Evolutionary conservation across 1,140 invertebrate genomes (phyloP).

Genomic region (Anadara kagoshimensis): DNA sequence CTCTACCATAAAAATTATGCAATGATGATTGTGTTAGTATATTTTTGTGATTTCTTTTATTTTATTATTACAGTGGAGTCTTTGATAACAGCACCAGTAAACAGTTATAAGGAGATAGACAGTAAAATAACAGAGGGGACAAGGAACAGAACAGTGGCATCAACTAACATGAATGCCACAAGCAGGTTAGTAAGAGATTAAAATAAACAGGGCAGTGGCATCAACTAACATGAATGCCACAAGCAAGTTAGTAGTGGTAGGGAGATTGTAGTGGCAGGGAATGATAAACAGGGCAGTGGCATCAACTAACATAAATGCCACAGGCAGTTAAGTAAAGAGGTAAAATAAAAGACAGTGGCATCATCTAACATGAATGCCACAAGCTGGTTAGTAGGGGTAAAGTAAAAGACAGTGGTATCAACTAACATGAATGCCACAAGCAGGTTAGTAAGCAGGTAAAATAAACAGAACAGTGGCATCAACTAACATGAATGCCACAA

Average conservation of each 20-base stretch:
- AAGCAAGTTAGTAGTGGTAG: not conserved
- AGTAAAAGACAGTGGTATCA: slow-evolving; percentile 78
- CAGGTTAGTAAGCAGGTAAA: too few species aligned
- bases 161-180: slow-evolving; percentile 82
- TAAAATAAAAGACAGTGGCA: not conserved
- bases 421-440: slow-evolving; percentile 82
- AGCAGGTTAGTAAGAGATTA: slow-evolving; percentile 74
- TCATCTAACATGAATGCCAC: not conserved
- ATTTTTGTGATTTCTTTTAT: not conserved
- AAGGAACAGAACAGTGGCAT: slow-evolving; percentile 78
- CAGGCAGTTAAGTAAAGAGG: not conserved
- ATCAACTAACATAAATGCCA: not conserved
- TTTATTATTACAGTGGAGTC: slow-evolving; percentile 14
- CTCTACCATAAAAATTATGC: too few species aligned
- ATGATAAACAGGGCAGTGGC: not conserved
- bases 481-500: slow-evolving; percentile 22
- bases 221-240: slow-evolving; percentile 22
- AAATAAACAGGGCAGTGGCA: not conserved
- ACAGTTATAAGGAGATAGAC: slow-evolving; percentile 56
- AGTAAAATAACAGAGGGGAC: slow-evolving; percentile 79
- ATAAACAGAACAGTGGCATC: not conserved
- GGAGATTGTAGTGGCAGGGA: not conserved
- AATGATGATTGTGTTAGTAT: not conserved
- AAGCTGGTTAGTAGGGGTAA: slow-evolving; percentile 73
- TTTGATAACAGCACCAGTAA: slow-evolving; percentile 13